phyloP scores from a whole-genome alignment of 2,797 vertebrate genomes.

The Iguana delicatissima region DNA sequence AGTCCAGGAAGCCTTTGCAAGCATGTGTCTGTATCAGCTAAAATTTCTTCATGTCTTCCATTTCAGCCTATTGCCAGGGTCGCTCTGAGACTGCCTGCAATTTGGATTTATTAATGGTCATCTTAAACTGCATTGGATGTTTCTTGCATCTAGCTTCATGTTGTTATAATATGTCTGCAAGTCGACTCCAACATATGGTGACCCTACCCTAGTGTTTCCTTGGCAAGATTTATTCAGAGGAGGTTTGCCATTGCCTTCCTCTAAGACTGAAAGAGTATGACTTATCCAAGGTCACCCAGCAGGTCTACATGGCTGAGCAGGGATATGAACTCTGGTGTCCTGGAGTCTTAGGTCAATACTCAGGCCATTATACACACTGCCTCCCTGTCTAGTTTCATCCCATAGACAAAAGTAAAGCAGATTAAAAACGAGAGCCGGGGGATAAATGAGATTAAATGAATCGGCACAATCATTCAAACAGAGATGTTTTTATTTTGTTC shows the following conservation, averaged over 20 bases:
- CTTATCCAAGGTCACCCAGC: too few species aligned
- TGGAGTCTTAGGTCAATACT: too few species aligned
- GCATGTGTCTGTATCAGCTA: not conserved
- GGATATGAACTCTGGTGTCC: too few species aligned
- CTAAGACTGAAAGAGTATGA: too few species aligned
- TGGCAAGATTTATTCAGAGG: too few species aligned
- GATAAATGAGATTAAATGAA: conserved; percentile 1
- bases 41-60: not conserved
- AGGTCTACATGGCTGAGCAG: too few species aligned
- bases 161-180: too few species aligned
- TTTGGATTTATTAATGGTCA: not conserved
- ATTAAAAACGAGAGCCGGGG: not conserved
- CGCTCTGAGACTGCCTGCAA: not conserved
- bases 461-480: not conserved
- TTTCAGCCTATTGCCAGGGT: not conserved
- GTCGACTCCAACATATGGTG: too few species aligned
- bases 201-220: too few species aligned
- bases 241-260: too few species aligned
- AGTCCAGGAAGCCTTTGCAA: not conserved
- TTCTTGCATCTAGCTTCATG: not conserved
- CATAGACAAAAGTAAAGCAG: not conserved
- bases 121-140: not conserved
- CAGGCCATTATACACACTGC: too few species aligned
- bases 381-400: too few species aligned
- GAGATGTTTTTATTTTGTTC: not conserved